These are phyloP conservation scores for Eulemur rufifrons DNA, from an alignment of 2,113 vertebrate species.

Conservation along the genomic window DNA sequence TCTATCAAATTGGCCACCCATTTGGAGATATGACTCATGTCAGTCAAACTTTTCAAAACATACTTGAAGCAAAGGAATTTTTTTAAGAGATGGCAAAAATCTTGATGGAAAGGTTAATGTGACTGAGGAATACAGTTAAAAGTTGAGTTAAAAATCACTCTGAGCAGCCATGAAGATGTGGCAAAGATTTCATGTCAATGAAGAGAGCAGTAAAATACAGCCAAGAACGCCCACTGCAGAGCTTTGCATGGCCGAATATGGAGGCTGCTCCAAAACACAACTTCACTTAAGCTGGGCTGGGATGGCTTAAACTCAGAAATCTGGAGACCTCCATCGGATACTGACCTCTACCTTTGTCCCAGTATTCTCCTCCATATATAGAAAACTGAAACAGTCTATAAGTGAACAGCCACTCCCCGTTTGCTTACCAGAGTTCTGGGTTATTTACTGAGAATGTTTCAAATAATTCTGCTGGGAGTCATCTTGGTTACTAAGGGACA, in stretches of 20 bases:
- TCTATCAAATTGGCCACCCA: neutral
- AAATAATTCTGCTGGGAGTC: conserved; percentile 53
- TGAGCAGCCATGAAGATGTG: neutral
- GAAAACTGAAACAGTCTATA: neutral
- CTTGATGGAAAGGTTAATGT: neutral
- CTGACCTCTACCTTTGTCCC: neutral
- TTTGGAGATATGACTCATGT: neutral
- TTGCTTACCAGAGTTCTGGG: conserved; percentile 17
- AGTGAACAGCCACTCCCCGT: neutral
- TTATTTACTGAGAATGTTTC: conserved; percentile 58
- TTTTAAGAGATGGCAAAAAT: neutral
- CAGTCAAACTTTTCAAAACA: conserved; percentile 2
- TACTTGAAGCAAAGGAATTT: conserved; percentile 8
- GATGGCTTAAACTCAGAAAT: neutral
- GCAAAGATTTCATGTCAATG: neutral
- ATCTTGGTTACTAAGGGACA: conserved; percentile 35
- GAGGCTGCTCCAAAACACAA: neutral
- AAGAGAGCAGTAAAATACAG: neutral
- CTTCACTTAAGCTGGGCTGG: neutral
- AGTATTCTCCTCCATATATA: neutral
- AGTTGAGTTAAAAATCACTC: conserved; percentile 16
- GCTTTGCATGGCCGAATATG: neutral
- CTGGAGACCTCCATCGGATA: neutral
- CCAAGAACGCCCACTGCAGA: neutral
- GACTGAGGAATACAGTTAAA: neutral